Percentiles rank a stretch among this genome's conserved stretches.
Conservation (phyloP, 2,888 invertebrate species). For the Escarpia spicata region DNA sequence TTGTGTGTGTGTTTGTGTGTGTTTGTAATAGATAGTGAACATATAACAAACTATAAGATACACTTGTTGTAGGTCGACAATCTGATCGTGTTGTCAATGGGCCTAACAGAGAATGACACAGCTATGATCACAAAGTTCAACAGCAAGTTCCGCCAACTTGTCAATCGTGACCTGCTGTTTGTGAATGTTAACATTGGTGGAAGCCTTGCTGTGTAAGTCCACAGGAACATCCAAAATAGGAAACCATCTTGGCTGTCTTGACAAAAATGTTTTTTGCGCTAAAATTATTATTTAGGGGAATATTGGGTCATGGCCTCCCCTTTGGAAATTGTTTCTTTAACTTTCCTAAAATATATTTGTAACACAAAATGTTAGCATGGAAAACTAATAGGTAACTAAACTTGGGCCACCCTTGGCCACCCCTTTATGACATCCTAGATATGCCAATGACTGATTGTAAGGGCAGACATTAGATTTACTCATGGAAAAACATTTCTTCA, state of each 20-base stretch:
- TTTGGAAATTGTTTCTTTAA: no score
- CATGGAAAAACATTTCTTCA: no score
- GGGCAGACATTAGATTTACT: no score
- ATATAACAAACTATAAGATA: neutral
- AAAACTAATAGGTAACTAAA: no score
- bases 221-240: neutral
- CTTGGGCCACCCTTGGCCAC: no score
- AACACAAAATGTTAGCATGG: no score
- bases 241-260: neutral
- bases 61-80: constrained; percentile 57
- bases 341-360: no score
- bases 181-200: constrained; percentile 58
- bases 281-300: no score
- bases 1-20: no score
- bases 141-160: constrained; percentile 59
- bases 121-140: constrained; percentile 51
- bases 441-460: no score
- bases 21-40: neutral
- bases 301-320: no score
- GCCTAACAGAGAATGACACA: constrained; percentile 29
- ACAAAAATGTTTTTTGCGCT: neutral
- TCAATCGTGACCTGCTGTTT: constrained; percentile 63
- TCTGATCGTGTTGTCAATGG: constrained; percentile 54
- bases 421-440: no score
- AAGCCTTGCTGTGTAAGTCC: constrained; percentile 47